Evolutionary conservation across 1,140 invertebrate species (phyloP).

Genomic region (Eurosta solidaginis): DNA sequence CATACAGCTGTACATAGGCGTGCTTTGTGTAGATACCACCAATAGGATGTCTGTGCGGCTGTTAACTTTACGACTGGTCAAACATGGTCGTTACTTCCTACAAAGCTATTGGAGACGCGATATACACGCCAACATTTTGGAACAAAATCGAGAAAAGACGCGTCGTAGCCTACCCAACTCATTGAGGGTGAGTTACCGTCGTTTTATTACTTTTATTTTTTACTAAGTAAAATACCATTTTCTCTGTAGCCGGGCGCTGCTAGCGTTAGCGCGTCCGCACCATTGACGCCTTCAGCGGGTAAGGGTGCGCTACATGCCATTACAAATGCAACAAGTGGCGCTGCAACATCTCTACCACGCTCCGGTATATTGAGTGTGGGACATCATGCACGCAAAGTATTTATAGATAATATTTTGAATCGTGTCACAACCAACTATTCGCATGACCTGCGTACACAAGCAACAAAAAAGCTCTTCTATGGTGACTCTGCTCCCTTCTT

Average conservation of each 20-base stretch:
- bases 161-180: constrained; percentile 45
- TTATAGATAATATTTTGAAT: constrained; percentile 72
- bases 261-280: constrained; percentile 33
- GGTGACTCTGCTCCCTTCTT: constrained; percentile 76
- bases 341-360: not conserved
- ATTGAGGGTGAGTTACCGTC: constrained; percentile 41
- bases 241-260: not conserved
- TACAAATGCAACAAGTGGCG: constrained; percentile 8
- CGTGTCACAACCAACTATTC: constrained; percentile 70
- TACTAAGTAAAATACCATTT: not conserved
- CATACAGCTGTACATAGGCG: not conserved
- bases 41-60: constrained; percentile 65
- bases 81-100: constrained; percentile 65
- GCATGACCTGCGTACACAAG: constrained; percentile 66
- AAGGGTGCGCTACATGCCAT: constrained; percentile 16
- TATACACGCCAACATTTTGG: constrained; percentile 63
- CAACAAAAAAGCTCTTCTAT: constrained; percentile 68
- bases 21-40: not conserved
- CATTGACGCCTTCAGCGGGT: not conserved
- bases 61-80: constrained; percentile 61
- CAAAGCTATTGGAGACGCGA: constrained; percentile 62
- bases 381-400: constrained; percentile 66
- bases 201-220: not conserved
- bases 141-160: constrained; percentile 60
- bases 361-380: constrained; percentile 63